These are phyloP conservation scores for Myrmecobius fasciatus DNA, from an alignment of 2,113 vertebrate genomes.

Conservation along the genomic window DNA sequence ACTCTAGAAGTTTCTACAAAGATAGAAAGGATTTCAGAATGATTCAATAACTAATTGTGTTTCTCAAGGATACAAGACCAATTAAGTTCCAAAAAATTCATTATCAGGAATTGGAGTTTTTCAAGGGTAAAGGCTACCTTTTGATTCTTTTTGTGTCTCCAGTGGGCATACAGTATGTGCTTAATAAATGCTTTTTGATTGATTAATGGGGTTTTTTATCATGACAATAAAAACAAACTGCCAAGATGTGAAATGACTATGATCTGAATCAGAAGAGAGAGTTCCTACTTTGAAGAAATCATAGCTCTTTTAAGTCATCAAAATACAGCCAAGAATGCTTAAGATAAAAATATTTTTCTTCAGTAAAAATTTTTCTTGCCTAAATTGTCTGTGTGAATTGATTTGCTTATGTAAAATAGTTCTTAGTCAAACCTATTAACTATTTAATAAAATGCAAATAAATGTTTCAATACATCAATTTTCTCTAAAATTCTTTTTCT, in stretches of 20 bases:
- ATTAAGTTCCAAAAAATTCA: neutral
- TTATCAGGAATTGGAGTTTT: neutral
- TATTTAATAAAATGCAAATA: neutral
- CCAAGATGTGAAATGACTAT: neutral
- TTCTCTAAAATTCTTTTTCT: slow-evolving; percentile 43
- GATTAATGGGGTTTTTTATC: neutral
- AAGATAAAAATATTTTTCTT: neutral
- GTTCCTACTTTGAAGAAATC: neutral
- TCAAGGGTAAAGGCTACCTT: neutral
- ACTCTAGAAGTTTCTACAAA: neutral
- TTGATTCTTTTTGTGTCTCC: neutral
- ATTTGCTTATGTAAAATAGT: neutral
- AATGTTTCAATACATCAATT: neutral
- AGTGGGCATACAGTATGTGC: neutral
- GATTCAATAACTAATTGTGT: neutral
- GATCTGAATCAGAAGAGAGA: neutral
- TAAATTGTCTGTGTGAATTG: neutral
- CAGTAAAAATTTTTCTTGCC: neutral
- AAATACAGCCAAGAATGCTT: neutral
- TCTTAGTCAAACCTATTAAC: neutral
- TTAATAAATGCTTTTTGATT: neutral
- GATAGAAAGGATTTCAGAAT: neutral
- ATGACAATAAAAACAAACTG: neutral
- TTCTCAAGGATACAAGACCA: neutral
- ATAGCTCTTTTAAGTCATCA: neutral